Evolutionary conservation across 1,140 invertebrate species (phyloP).

Genomic region (Pomacea maculata): DNA sequence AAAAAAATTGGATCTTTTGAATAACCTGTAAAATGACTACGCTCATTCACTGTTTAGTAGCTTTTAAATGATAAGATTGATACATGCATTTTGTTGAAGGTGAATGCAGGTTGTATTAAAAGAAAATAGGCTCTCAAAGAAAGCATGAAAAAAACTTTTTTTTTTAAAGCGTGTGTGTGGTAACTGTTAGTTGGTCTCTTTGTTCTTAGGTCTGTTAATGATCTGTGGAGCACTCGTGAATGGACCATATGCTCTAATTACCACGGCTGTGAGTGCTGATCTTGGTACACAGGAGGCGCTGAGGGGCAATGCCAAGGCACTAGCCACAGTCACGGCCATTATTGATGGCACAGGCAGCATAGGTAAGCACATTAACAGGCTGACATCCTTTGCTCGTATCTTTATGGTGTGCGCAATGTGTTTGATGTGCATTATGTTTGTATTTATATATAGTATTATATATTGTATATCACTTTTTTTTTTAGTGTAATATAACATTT

Average conservation of each 20-base stretch:
- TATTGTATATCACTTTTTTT: not conserved
- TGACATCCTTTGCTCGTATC: no score
- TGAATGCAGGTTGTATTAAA: no score
- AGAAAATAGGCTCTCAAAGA: no score
- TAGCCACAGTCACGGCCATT: slow-evolving; percentile 95
- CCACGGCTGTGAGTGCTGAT: slow-evolving; percentile 94
- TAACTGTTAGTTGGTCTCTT: not conserved
- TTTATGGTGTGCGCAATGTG: not conserved
- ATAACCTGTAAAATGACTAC: no score
- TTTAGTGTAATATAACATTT: not conserved
- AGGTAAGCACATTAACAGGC: slow-evolving; percentile 66
- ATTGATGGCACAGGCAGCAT: slow-evolving; percentile 96
- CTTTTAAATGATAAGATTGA: no score
- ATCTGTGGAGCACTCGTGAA: slow-evolving; percentile 87
- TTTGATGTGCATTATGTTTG: not conserved
- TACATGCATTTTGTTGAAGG: no score
- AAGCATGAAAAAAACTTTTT: no score
- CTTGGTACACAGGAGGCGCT: slow-evolving; percentile 88
- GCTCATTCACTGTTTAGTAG: no score
- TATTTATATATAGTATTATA: not conserved
- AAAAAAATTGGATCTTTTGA: no score
- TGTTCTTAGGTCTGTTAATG: slow-evolving; percentile 73
- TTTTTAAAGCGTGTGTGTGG: no score
- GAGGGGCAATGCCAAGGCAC: slow-evolving; percentile 84
- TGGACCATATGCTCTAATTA: slow-evolving; percentile 95